A percentile compares a stretch with the other conserved stretches of the same genome.
Evolutionary conservation across 2,113 vertebrate species (phyloP).

Genomic region (Potamarius usumacintae): DNA sequence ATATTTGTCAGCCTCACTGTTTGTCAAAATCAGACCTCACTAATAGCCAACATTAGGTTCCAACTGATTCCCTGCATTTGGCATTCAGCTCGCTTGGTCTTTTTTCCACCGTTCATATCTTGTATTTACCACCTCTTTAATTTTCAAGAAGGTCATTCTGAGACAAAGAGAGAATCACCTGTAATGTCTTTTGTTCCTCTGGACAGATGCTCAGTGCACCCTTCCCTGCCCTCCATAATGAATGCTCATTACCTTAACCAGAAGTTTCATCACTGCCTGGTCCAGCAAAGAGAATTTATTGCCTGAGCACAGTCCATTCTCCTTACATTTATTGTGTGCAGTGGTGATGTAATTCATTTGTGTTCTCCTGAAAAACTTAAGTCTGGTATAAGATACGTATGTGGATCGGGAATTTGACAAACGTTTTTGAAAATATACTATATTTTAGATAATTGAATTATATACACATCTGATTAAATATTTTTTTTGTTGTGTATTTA

Average conservation of each 20-base stretch:
- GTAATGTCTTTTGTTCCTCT: conserved; percentile 24
- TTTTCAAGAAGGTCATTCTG: conserved; percentile 26
- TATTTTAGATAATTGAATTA: neutral
- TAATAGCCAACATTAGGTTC: conserved; percentile 5
- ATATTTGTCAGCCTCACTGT: neutral
- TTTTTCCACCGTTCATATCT: conserved; percentile 2
- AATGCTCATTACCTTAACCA: conserved; percentile 22
- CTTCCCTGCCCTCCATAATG: neutral
- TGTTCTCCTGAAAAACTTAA: conserved; percentile 3
- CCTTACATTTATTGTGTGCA: conserved; percentile 18
- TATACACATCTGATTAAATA: neutral
- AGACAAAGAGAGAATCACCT: neutral
- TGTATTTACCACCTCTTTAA: conserved; percentile 25
- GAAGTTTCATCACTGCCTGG: conserved; percentile 26
- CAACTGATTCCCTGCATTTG: neutral
- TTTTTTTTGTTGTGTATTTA: neutral
- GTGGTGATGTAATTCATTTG: conserved; percentile 19
- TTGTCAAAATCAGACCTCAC: conserved; percentile 1
- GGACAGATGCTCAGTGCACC: conserved; percentile 14
- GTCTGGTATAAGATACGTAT: neutral
- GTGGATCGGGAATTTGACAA: neutral
- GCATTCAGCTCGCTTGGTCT: neutral
- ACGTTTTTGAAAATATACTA: neutral
- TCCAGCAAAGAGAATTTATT: conserved; percentile 43
- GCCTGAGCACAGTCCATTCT: conserved; percentile 5